A percentile compares a stretch with the other conserved stretches of the same genome.
phyloP scores from a whole-genome alignment of 2,113 vertebrate genomes.

The Melanerpes formicivorus region DNA sequence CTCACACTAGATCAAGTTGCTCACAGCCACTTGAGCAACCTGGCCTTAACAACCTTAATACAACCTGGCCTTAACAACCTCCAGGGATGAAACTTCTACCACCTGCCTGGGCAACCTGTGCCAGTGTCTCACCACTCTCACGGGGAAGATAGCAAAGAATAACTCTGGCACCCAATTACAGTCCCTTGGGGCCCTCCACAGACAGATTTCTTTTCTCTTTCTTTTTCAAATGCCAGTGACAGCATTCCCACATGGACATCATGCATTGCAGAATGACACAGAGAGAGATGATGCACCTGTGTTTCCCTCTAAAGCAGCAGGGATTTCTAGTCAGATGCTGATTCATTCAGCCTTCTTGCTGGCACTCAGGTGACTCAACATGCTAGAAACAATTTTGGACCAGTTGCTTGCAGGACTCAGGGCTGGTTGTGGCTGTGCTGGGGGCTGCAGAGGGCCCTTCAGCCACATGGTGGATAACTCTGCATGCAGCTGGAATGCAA shows the following conservation, averaged over 20 bases:
- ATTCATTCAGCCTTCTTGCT: neutral
- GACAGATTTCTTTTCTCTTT: rapidly evolving
- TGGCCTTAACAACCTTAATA: too few species aligned
- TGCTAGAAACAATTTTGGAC: neutral
- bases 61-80: too few species aligned
- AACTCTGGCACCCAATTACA: neutral
- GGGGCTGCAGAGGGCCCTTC: neutral
- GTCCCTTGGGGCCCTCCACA: neutral
- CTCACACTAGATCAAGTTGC: too few species aligned
- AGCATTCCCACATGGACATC: neutral
- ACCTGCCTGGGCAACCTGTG: too few species aligned
- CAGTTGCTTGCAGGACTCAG: neutral
- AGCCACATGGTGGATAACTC: neutral
- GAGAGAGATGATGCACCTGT: neutral
- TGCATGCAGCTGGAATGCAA: neutral
- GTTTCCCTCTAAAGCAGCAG: neutral
- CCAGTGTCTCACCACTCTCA: too few species aligned
- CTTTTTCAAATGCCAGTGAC: neutral
- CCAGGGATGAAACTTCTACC: too few species aligned
- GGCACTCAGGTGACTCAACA: neutral
- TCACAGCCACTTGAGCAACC: too few species aligned
- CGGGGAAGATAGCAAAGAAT: neutral
- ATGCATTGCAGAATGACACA: neutral
- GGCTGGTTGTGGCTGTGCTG: neutral
- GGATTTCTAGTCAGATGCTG: neutral